A percentile compares a stretch with the other conserved stretches of the same genome.
These are phyloP conservation scores for Apoda limacodes DNA, from an alignment of 2,888 invertebrate species.

Conservation along the genomic window DNA sequence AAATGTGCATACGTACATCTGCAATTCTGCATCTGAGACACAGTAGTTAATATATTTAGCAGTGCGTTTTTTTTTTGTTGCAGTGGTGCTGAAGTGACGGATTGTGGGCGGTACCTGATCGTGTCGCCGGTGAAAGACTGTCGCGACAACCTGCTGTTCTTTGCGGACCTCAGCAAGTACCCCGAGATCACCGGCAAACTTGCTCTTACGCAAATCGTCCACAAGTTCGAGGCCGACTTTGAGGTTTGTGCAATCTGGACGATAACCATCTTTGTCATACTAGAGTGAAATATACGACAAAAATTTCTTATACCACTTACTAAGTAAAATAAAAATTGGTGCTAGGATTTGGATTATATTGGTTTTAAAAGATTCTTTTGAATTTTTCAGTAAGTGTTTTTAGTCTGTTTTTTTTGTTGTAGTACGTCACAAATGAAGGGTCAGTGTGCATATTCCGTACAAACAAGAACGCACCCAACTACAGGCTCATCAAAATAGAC, in stretches of 20 bases:
- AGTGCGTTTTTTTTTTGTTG: neutral
- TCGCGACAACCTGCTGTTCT: slow-evolving; percentile 91
- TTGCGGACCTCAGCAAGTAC: slow-evolving; percentile 78
- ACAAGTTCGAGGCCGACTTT: slow-evolving; percentile 93
- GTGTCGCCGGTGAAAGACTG: slow-evolving; percentile 88
- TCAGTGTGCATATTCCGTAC: slow-evolving; percentile 88
- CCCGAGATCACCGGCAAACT: slow-evolving; percentile 74
- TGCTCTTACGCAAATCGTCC: slow-evolving; percentile 82
- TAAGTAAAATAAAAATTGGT: too few relatives aligned
- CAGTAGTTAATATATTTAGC: too few relatives aligned
- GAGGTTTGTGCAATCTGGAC: too few relatives aligned
- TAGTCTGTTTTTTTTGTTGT: slow-evolving; percentile 22
- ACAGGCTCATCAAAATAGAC: slow-evolving; percentile 87
- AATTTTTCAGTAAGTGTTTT: neutral
- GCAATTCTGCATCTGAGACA: too few relatives aligned
- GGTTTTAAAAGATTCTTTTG: neutral
- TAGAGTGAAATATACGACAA: too few relatives aligned
- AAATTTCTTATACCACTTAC: too few relatives aligned
- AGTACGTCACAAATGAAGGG: slow-evolving; percentile 93
- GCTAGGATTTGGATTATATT: too few relatives aligned
- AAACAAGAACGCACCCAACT: slow-evolving; percentile 94
- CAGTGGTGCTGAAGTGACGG: slow-evolving; percentile 87
- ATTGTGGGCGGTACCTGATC: slow-evolving; percentile 92
- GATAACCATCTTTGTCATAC: too few relatives aligned
- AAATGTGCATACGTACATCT: too few relatives aligned